Evolutionary conservation across 1,140 invertebrate species (phyloP).

Genomic region (Drosophila mauritiana): DNA sequence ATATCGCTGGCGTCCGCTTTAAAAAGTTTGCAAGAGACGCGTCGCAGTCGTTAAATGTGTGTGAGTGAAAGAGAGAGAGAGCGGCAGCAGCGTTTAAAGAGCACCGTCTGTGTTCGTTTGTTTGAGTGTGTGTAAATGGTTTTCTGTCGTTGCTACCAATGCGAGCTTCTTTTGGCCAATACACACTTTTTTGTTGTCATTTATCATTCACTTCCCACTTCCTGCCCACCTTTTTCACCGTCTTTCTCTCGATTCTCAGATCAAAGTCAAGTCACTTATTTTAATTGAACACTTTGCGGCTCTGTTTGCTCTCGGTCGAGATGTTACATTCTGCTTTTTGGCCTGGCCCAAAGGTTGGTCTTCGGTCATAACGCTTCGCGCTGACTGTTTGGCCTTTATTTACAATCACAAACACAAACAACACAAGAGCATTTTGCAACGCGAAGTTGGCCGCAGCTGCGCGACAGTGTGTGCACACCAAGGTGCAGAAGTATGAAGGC

Average conservation of each 20-base stretch:
- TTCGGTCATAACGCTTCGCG: slow-evolving; percentile 9
- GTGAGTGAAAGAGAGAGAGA: slow-evolving; percentile 6
- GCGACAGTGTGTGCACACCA: slow-evolving; percentile 4
- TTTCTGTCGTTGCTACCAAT: slow-evolving; percentile 13
- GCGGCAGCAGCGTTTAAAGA: slow-evolving; percentile 8
- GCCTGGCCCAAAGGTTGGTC: slow-evolving; percentile 33
- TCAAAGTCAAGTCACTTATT: slow-evolving; percentile 18
- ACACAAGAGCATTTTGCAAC: slow-evolving; percentile 33
- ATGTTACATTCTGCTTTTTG: slow-evolving; percentile 37
- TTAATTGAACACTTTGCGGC: slow-evolving; percentile 37
- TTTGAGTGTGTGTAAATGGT: slow-evolving; percentile 18
- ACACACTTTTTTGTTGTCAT: slow-evolving; percentile 40
- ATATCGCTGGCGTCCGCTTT: slow-evolving; percentile 53
- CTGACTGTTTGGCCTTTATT: slow-evolving; percentile 45
- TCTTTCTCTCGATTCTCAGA: not conserved
- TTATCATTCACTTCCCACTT: slow-evolving; percentile 34
- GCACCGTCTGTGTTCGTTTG: slow-evolving; percentile 13
- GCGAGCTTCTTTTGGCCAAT: slow-evolving; percentile 46
- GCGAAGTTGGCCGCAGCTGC: slow-evolving; percentile 25
- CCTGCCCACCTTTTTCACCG: slow-evolving; percentile 12
- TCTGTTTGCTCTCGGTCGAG: slow-evolving; percentile 12
- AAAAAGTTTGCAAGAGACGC: slow-evolving; percentile 55
- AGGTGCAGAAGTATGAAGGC: not conserved
- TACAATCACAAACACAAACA: slow-evolving; percentile 46
- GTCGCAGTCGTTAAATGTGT: slow-evolving; percentile 10